Evolutionary conservation across 2,888 invertebrate species (phyloP), one percentile per base, ranked within the genome.

Genomic region (Silvanus unidentatus): DNA sequence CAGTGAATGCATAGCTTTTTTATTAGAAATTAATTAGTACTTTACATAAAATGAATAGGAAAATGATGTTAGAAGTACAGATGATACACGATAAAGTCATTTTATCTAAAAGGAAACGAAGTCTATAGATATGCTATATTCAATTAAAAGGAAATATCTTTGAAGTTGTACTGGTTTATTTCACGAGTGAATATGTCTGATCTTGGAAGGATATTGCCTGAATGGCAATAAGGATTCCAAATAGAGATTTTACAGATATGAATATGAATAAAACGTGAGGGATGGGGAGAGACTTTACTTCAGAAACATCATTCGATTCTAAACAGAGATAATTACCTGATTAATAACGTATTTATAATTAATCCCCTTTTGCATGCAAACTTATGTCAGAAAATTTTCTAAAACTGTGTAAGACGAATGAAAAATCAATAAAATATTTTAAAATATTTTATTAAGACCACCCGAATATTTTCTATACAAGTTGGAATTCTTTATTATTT

Each of bases 91-190:
- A 49, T 49, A 45, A 49, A 37, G 43, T 39, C 41, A 34, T 49
- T 45, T 49, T 49, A 49, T 49, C 48, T 49, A 37, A 49, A 45
- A 43, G 39, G 44, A 45, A 43, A 43, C 45, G 45, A 13, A 49
- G 49, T 45, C 52, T 52, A 49, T 50, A 50, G 50, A 50, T 50
- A 50, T 44, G 50, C 46, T 44, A 49, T 47, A 52, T 52, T 52
- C 52, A 52, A 52, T 52, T 52, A 49, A 49, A 52, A 52, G 49
- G 52, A 52, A 52, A 46, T 43, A 46, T 47, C 49, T 49, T 52
- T 52, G 52, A 49, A 45, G 49, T 49, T 44, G 46, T 37, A 37
- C 46, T 41, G 49, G 52, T 46, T 52, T 49, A 52, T 52, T 52
- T 52, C 49, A 47, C 52, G 48, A 47, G 43, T 50, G 52, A 50